Percentiles rank a stretch among this genome's conserved stretches.
Evolutionary conservation across 2,797 vertebrate species (phyloP).

Genomic region (Pitangus sulphuratus): DNA sequence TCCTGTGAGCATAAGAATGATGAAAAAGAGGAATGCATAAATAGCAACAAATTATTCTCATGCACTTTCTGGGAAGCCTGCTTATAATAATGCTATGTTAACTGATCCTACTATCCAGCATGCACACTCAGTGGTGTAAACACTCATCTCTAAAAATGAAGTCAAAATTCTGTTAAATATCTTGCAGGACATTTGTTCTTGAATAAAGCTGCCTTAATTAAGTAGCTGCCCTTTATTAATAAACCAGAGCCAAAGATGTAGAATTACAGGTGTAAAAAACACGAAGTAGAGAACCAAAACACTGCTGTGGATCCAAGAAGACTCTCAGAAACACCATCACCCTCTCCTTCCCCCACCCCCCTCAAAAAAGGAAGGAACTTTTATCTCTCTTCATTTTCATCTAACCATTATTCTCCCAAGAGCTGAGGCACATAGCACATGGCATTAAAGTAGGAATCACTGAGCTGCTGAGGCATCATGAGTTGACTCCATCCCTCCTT

Average conservation of each 20-base stretch:
- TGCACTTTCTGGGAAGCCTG: neutral
- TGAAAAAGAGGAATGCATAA: neutral
- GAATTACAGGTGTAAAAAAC: neutral
- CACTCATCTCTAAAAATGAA: neutral
- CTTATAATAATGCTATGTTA: neutral
- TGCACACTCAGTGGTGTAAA: neutral
- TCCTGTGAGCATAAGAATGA: neutral
- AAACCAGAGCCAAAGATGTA: neutral
- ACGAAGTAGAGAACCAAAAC: neutral
- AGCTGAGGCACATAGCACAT: rapidly evolving
- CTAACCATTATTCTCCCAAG: neutral
- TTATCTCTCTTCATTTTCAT: neutral
- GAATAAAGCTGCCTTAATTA: neutral
- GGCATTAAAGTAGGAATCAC: neutral
- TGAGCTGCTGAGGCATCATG: neutral
- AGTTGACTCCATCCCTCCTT: neutral
- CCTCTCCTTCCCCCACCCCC: rapidly evolving
- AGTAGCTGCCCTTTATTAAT: neutral
- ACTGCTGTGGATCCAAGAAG: neutral
- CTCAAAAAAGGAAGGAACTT: neutral
- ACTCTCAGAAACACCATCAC: neutral
- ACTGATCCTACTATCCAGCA: neutral
- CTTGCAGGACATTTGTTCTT: neutral
- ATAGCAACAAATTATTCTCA: neutral
- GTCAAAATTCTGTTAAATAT: neutral